A percentile compares a stretch with the other conserved stretches of the same genome.
These are phyloP conservation scores for Chromobotia macracanthus DNA, from an alignment of 2,797 vertebrate genomes.

Conservation along the genomic window DNA sequence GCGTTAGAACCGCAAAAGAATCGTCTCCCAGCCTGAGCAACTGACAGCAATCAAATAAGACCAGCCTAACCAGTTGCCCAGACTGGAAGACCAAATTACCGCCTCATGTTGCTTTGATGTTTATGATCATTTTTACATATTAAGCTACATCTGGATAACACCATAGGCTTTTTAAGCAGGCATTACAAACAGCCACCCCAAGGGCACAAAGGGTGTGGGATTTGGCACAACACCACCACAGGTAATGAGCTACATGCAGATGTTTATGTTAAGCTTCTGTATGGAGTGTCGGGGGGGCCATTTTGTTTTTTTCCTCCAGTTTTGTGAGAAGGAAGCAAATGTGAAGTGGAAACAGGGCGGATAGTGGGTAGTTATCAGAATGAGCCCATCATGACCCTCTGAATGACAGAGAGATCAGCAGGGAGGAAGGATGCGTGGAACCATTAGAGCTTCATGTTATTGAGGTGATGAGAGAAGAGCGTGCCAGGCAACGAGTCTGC, in stretches of 20 bases:
- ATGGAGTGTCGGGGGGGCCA: neutral
- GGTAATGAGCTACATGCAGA: constrained; percentile 11
- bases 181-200: constrained; percentile 3
- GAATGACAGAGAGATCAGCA: neutral
- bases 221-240: neutral
- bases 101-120: neutral
- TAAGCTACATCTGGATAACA: neutral
- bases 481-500: constrained; percentile 60
- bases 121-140: neutral
- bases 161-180: neutral
- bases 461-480: constrained; percentile 48
- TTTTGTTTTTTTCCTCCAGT: neutral
- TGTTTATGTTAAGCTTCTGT: neutral
- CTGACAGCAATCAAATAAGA: neutral
- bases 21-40: too few relatives aligned
- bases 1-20: too few relatives aligned
- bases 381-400: too few relatives aligned
- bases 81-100: neutral
- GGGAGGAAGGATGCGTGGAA: neutral
- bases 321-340: neutral
- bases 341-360: neutral
- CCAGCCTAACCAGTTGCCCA: neutral
- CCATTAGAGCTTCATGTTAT: constrained; percentile 13
- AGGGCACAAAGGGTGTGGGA: neutral
- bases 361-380: neutral